Evolutionary conservation across 2,888 invertebrate genomes (phyloP), one percentile per base, ranked within the genome.

Genomic region (Syrista parreyssii): DNA sequence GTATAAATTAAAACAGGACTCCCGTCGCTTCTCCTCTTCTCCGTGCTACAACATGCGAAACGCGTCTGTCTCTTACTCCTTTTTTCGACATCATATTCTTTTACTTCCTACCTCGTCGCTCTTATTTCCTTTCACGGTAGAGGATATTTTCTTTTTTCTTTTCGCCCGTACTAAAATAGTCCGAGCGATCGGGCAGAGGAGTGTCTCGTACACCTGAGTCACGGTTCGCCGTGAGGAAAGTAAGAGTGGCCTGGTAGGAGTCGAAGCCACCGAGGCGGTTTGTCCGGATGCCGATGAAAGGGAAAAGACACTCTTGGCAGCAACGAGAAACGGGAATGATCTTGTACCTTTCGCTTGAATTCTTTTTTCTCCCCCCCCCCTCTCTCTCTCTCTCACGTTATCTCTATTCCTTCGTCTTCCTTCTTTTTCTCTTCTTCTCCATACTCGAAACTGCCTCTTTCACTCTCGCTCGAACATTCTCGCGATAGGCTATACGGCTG

Each of bases 271-370:
- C 83, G 84, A 88, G 85, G 85, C 83, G 84, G 84, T 84, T 82
- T 79, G 87, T 86, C 88, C 86, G 86, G 88, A 89, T 90, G 86
- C 89, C 89, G 85, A 89, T 86, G 90, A 90, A 90, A 90, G 90
- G 87, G 88, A 90, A 87, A 87, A 82, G 82, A 76, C 76, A 78
- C 75, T 76, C 74, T 75, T 33, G 75, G 68, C 40, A 68, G 33
- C 33, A 33, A 15, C 71, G 71, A 15, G 32, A 71, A 31, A 33
- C 71, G 31, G 31, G 31, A 71, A 71, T 71, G 71, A 71, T 71
- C 31, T 71, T 71, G 71, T 71, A 71, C 71, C 71, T 71, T 71
- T 71, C 71, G 31, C 71, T 31, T 23, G 33, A 33, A 12, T 33
- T 31, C 31, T 33, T 12, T 36, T 40, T 12, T 68, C 68, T 31